These are phyloP conservation scores for Tauraco erythrolophus DNA, from an alignment of 2,113 vertebrate species.

Conservation along the genomic window DNA sequence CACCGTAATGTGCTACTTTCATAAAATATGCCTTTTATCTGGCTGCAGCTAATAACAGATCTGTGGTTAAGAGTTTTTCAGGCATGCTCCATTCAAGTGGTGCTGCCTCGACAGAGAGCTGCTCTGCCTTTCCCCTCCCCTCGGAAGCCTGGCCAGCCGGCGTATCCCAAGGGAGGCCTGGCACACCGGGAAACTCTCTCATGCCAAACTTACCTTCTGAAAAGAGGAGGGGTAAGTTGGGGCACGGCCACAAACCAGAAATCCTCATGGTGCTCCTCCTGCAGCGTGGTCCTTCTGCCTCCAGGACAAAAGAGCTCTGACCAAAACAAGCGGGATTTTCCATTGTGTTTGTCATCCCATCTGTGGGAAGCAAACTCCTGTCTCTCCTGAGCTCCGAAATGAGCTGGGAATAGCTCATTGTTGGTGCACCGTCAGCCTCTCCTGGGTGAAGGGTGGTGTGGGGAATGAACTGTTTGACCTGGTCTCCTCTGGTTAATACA, in stretches of 20 bases:
- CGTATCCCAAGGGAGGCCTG: background rate
- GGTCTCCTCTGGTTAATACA: background rate
- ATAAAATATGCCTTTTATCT: conserved; percentile 18
- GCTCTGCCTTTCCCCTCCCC: background rate
- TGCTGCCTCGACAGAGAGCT: background rate
- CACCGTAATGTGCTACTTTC: background rate
- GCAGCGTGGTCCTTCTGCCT: background rate
- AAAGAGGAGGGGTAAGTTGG: background rate
- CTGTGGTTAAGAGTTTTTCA: background rate
- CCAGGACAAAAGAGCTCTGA: background rate
- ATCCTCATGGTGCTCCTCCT: background rate
- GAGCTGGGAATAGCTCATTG: background rate
- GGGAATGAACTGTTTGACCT: background rate
- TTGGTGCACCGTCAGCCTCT: background rate
- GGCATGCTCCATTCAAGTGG: background rate
- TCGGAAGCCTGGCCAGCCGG: fast-evolving
- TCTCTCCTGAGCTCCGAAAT: background rate
- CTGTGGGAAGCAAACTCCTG: background rate
- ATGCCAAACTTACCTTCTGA: background rate
- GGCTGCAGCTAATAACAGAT: background rate
- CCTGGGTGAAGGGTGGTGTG: background rate
- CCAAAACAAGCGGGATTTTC: background rate
- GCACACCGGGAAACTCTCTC: background rate
- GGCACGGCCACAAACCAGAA: background rate
- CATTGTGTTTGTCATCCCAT: background rate